These are phyloP conservation scores for Erpornis zantholeuca DNA, from an alignment of 2,113 vertebrate genomes.

Conservation along the genomic window DNA sequence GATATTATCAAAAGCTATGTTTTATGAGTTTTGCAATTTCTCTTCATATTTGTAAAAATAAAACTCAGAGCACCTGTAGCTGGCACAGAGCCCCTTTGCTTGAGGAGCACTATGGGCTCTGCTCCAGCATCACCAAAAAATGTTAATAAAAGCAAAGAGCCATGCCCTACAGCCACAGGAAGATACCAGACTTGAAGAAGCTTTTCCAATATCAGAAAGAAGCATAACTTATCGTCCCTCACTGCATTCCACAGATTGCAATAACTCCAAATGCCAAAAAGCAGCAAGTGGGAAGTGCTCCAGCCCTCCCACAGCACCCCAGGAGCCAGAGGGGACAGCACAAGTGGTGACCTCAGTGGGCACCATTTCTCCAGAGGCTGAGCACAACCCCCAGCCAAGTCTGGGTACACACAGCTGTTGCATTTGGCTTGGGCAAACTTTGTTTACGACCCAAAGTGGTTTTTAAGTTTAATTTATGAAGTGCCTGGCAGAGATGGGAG, in stretches of 20 bases:
- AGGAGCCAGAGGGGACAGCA: not conserved
- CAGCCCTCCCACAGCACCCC: not conserved
- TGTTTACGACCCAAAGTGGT: not conserved
- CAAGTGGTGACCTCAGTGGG: not conserved
- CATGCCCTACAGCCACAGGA: not conserved
- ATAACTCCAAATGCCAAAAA: not conserved
- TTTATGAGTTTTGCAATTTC: not conserved
- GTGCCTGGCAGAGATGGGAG: not conserved
- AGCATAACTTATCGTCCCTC: not conserved
- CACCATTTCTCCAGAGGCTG: not conserved
- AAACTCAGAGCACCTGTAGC: not conserved
- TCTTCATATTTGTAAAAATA: not conserved
- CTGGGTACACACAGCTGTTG: not conserved
- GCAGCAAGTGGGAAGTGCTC: not conserved
- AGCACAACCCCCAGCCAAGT: not conserved
- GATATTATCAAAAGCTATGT: not conserved
- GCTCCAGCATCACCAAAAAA: not conserved
- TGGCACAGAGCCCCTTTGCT: not conserved
- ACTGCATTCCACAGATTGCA: not conserved
- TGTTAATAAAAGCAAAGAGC: not conserved
- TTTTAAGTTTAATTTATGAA: not conserved
- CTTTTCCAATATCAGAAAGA: not conserved
- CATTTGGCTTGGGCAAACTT: not conserved
- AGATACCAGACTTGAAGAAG: not conserved
- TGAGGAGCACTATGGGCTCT: not conserved